Percentiles rank a stretch among this genome's conserved stretches.
Conservation (phyloP, 2,113 vertebrate genomes). For the Zonotrichia leucophrys region DNA sequence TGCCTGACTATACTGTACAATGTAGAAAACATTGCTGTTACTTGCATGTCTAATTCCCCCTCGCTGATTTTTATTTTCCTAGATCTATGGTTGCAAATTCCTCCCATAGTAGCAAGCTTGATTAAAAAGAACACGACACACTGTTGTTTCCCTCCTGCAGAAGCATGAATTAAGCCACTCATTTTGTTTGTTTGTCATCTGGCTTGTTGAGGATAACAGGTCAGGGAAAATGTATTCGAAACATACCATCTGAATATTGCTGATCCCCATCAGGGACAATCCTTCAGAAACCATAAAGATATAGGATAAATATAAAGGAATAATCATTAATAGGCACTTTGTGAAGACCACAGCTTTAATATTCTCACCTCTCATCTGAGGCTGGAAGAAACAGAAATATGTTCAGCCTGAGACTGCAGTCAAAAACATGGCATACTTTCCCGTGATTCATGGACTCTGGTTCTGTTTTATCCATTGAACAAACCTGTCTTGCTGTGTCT, state of each 20-base stretch:
- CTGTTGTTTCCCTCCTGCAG: constrained; percentile 63
- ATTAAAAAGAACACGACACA: constrained; percentile 70
- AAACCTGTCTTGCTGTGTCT: constrained; percentile 2
- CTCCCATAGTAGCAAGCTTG: constrained; percentile 72
- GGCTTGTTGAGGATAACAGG: constrained; percentile 64
- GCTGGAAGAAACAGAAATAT: constrained; percentile 26
- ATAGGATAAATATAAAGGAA: constrained; percentile 20
- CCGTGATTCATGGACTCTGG: constrained; percentile 43
- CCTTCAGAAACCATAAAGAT: constrained; percentile 50
- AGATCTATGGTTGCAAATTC: constrained; percentile 76
- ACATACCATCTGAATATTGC: constrained; percentile 50
- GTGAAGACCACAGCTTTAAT: constrained; percentile 73
- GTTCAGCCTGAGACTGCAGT: constrained; percentile 48
- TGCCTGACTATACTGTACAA: constrained; percentile 90
- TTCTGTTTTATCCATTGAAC: constrained; percentile 48
- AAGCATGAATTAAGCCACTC: constrained; percentile 77
- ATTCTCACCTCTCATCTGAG: constrained; percentile 38
- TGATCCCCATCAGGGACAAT: constrained; percentile 59
- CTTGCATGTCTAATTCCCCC: constrained; percentile 87
- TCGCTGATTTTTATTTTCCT: constrained; percentile 74
- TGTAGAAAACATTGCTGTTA: constrained; percentile 87
- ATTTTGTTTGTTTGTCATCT: constrained; percentile 70
- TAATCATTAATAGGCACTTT: constrained; percentile 52
- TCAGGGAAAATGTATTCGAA: constrained; percentile 59
- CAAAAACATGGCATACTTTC: constrained; percentile 26